Base-by-base conservation (phyloP, 2,113 vertebrate genomes). In the Vombatus ursinus region DNA sequence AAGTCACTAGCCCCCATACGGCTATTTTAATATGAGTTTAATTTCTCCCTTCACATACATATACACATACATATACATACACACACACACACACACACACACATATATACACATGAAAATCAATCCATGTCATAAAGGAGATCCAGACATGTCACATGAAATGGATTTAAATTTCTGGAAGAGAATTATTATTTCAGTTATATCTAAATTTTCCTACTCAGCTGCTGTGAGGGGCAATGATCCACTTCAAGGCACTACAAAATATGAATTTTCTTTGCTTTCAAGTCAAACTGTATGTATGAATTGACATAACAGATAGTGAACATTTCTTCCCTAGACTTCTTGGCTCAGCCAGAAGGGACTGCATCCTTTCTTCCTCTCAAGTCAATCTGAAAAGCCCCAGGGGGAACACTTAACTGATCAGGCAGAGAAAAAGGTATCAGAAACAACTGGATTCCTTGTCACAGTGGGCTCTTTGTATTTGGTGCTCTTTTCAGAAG, bases 1-100 rank as follows among this genome's bases (percentile, higher is more conserved):
- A 94, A 54, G 26, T 96, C 92, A 96, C 54, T 51, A 91, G 23
- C 23, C 49, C n/a, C 61, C 91, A 57, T 91, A 37, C 37, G 53
- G 54, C 84, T 57, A 23, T 16, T 94, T 53, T 92, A 77, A 48
- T 37, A 91, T 54, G 25, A 44, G 68, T 2, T 44, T 77, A 2
- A 91, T 54, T 95, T 90, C 26, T 14, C 57, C 37, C 37, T 68
- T 94, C 28, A 90, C 26, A 53, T 50, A 89, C 53, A 94, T 51
- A 51, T 9, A 51, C 8, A 51, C 50, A 51, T 25, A 54, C 22
- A 53, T 53, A 53, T 53, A 23, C 23, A 5, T 53, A 53, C 3
- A 52, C 3, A 52, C 3, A 52, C 3, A 19, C 2, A 52, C 3
- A 52, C 1, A 9, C 8, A 51, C 8, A 51, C 19, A 52, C 4